Conservation (phyloP, 2,888 invertebrate species). For the Dolomedes plantarius region DNA sequence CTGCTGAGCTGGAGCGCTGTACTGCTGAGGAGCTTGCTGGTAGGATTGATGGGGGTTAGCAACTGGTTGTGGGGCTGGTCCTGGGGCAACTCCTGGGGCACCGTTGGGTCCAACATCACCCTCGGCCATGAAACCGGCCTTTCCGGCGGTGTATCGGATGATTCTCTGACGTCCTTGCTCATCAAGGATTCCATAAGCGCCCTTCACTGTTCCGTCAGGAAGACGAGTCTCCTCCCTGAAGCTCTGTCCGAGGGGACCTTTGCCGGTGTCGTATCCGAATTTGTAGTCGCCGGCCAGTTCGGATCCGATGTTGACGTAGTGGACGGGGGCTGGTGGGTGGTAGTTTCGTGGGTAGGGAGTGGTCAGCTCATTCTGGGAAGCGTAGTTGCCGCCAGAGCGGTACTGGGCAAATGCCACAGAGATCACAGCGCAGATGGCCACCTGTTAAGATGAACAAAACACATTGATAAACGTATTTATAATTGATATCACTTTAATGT, state of each 20-base stretch:
- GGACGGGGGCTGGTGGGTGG: conserved; percentile 73
- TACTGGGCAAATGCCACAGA: conserved; percentile 43
- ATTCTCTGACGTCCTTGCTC: conserved; percentile 72
- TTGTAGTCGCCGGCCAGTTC: conserved; percentile 73
- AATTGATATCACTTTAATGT: no score
- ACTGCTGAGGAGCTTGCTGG: conserved; percentile 25
- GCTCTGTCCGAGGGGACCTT: conserved; percentile 73
- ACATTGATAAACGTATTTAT: no score
- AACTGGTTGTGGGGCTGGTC: conserved; percentile 39
- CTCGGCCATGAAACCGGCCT: conserved; percentile 73
- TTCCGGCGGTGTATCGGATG: conserved; percentile 73
- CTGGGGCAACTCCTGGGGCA: conserved; percentile 44
- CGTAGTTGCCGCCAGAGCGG: conserved; percentile 24
- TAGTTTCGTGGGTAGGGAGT: conserved; percentile 53
- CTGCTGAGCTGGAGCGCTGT: conserved; percentile 46
- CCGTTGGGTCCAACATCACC: conserved; percentile 65
- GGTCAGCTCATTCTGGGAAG: conserved; percentile 37
- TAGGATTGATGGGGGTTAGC: conserved; percentile 7
- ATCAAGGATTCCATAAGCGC: conserved; percentile 74
- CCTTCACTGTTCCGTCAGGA: conserved; percentile 74
- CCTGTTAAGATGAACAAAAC: background rate
- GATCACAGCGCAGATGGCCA: conserved; percentile 12
- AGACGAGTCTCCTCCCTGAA: conserved; percentile 74
- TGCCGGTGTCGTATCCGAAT: conserved; percentile 74
- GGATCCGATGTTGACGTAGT: conserved; percentile 73